Evolutionary conservation across 2,797 vertebrate species (phyloP).

Genomic region (Cryptoprocta ferox): DNA sequence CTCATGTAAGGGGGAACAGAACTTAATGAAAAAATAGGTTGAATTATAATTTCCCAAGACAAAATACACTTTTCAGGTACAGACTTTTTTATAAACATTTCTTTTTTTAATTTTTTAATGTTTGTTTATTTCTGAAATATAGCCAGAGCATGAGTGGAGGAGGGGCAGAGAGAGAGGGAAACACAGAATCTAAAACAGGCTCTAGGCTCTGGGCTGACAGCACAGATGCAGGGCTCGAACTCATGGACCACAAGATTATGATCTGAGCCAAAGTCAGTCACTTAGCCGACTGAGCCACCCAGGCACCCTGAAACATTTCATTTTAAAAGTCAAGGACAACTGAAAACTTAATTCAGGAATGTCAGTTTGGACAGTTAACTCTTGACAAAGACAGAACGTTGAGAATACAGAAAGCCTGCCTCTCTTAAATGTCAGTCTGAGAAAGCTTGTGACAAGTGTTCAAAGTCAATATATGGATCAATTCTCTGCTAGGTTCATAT

Average conservation of each 20-base stretch:
- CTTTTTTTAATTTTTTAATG: background rate
- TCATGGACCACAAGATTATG: too few relatives aligned
- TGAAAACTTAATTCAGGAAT: conserved; percentile 18
- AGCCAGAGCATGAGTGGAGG: too few relatives aligned
- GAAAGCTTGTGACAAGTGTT: conserved; percentile 20
- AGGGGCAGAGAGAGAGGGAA: too few relatives aligned
- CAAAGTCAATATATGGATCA: background rate
- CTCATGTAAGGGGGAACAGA: background rate
- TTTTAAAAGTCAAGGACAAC: background rate
- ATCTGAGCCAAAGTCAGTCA: too few relatives aligned
- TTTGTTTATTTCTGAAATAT: too few relatives aligned
- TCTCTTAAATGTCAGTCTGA: conserved; percentile 17
- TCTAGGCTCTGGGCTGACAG: too few relatives aligned
- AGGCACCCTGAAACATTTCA: background rate
- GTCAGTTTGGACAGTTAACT: background rate
- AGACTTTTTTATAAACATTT: background rate
- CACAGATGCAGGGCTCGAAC: too few relatives aligned
- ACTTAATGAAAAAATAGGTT: background rate
- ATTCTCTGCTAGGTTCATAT: background rate
- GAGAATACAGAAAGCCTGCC: background rate
- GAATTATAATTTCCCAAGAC: background rate
- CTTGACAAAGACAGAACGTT: background rate
- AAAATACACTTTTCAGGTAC: background rate
- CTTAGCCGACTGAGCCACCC: too few relatives aligned
- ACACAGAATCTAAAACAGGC: too few relatives aligned